Conservation (phyloP, 2,797 vertebrate species). For the Acomys russatus region DNA sequence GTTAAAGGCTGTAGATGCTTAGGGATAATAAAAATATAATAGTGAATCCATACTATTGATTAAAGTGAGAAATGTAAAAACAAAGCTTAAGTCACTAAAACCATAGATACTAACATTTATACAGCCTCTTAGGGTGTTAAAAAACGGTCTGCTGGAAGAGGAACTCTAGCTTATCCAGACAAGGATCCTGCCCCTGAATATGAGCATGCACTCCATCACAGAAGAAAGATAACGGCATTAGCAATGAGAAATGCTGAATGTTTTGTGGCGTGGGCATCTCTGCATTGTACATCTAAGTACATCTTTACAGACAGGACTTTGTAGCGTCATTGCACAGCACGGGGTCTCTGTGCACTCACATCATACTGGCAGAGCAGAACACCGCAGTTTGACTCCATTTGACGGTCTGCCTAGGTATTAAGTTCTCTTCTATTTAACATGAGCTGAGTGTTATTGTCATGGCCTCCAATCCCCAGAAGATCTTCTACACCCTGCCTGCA, state of each 20-base stretch:
- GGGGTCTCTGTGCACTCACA: not conserved
- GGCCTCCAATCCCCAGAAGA: not conserved
- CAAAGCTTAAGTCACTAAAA: not conserved
- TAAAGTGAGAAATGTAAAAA: constrained; percentile 34
- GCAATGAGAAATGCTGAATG: not conserved
- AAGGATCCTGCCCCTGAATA: not conserved
- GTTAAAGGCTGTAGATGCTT: not conserved
- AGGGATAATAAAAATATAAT: constrained; percentile 34
- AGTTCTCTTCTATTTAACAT: not conserved
- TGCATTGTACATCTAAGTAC: not conserved
- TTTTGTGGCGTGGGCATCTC: not conserved
- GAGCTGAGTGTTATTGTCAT: not conserved
- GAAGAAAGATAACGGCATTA: not conserved
- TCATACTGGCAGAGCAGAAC: not conserved
- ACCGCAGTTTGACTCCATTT: not conserved
- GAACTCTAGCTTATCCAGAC: not conserved
- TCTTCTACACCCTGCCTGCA: not conserved
- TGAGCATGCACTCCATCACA: not conserved
- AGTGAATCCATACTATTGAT: not conserved
- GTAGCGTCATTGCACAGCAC: not conserved
- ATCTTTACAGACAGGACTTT: not conserved
- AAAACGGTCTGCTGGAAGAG: not conserved
- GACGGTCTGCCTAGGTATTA: not conserved
- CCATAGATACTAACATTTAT: not conserved
- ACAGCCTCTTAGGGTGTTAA: not conserved